These are phyloP conservation scores for Callyntrura sp. DNA, from an alignment of 2,888 invertebrate species.

Conservation along the genomic window DNA sequence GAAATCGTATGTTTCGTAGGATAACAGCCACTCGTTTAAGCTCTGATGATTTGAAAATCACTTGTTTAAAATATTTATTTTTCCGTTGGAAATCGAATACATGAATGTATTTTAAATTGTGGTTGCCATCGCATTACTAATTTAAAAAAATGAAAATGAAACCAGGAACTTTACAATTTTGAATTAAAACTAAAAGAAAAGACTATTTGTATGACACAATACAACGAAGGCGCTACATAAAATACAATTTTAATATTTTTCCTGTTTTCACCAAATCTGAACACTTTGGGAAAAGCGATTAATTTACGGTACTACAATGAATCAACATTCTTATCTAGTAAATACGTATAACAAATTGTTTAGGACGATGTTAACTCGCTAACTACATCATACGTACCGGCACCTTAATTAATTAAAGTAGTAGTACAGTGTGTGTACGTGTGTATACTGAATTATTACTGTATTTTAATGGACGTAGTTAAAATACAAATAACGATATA, in stretches of 20 bases:
- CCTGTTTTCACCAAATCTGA: conserved; percentile 41
- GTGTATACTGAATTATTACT: conserved; percentile 7
- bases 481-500: conserved; percentile 44
- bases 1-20: conserved; percentile 2
- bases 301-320: not conserved
- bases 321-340: not conserved
- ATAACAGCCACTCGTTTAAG: conserved; percentile 47
- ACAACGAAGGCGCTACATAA: conserved; percentile 10
- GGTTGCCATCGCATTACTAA: not conserved
- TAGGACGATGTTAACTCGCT: conserved; percentile 8
- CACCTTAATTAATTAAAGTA: conserved; percentile 51
- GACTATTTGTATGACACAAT: not conserved
- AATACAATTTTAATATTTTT: not conserved
- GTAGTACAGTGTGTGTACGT: not conserved
- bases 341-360: conserved; percentile 42
- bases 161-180: not conserved
- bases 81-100: not conserved
- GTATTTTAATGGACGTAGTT: conserved; percentile 27
- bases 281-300: conserved; percentile 52
- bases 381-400: conserved; percentile 28
- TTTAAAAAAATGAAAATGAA: not conserved
- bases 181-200: not conserved
- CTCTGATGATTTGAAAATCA: conserved; percentile 39
- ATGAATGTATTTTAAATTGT: not conserved
- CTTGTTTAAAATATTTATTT: conserved; percentile 20